A percentile compares a stretch with the other conserved stretches of the same genome.
phyloP scores from a whole-genome alignment of 2,113 vertebrate species.

The Crotalus tigris region DNA sequence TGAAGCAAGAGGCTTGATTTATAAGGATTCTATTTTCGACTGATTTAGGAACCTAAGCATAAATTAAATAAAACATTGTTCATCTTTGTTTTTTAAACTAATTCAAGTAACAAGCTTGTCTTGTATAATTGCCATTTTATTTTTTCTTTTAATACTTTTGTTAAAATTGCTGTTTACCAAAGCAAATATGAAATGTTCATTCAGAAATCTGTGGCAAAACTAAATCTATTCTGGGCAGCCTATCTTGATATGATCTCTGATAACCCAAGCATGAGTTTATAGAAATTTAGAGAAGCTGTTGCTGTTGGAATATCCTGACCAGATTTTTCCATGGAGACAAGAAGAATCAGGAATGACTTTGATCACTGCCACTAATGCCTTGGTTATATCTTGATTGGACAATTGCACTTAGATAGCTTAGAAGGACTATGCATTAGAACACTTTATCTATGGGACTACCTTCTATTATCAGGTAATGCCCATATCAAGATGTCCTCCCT shows the following conservation, averaged over 20 bases:
- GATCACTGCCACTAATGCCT: not conserved
- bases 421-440: not conserved
- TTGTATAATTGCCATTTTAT: too few relatives aligned
- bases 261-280: not conserved
- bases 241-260: not conserved
- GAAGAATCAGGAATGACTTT: not conserved
- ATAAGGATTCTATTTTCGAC: not conserved
- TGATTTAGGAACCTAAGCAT: not conserved
- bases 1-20: not conserved
- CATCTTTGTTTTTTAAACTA: not conserved
- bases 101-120: not conserved
- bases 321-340: not conserved
- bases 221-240: not conserved
- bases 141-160: not conserved
- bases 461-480: not conserved
- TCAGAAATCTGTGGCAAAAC: not conserved
- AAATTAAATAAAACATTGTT: not conserved
- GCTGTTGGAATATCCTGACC: not conserved
- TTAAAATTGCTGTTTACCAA: not conserved
- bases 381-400: not conserved
- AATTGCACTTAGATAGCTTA: not conserved
- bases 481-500: too few relatives aligned
- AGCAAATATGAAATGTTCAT: slow-evolving; percentile 5
- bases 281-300: not conserved
- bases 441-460: not conserved